Evolutionary conservation across 23 tunicate genomes (phyloP).

Genomic region (Corella eumyota): DNA sequence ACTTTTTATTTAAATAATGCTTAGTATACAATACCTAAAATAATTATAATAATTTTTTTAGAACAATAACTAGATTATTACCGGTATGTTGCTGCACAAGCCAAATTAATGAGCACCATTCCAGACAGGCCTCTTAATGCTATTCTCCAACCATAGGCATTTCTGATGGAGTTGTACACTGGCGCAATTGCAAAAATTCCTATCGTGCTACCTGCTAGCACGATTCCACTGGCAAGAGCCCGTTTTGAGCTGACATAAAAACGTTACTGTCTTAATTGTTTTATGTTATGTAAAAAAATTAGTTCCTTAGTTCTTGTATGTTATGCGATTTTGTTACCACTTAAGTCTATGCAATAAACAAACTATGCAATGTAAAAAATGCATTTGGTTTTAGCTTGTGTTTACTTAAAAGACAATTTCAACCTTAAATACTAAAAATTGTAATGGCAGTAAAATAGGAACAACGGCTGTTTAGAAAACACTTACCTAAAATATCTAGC

Average conservation of each 20-base stretch:
- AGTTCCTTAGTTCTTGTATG: too few relatives aligned
- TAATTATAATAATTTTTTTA: too few relatives aligned
- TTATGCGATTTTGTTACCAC: too few relatives aligned
- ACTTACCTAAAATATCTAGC: conserved; percentile 62
- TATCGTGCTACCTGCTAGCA: conserved; percentile 64
- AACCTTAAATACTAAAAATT: too few relatives aligned
- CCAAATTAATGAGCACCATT: conserved; percentile 2
- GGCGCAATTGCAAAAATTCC: conserved; percentile 72
- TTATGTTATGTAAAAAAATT: too few relatives aligned
- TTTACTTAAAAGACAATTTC: not conserved
- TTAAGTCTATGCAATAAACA: too few relatives aligned
- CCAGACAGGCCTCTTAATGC: conserved; percentile 43
- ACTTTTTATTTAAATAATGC: not conserved
- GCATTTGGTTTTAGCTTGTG: not conserved
- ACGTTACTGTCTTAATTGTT: not conserved
- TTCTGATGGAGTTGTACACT: conserved; percentile 19
- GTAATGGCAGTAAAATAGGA: too few relatives aligned
- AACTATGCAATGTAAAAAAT: not conserved
- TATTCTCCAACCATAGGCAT: conserved; percentile 38
- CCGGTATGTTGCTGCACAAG: conserved; percentile 61
- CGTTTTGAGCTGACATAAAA: conserved; percentile 22
- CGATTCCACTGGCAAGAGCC: conserved; percentile 83
- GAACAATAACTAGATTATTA: too few relatives aligned
- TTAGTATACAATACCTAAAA: not conserved
- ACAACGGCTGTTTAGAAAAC: too few relatives aligned